These are phyloP conservation scores for Cantharis lateralis DNA, from an alignment of 2,888 invertebrate genomes.

Conservation along the genomic window DNA sequence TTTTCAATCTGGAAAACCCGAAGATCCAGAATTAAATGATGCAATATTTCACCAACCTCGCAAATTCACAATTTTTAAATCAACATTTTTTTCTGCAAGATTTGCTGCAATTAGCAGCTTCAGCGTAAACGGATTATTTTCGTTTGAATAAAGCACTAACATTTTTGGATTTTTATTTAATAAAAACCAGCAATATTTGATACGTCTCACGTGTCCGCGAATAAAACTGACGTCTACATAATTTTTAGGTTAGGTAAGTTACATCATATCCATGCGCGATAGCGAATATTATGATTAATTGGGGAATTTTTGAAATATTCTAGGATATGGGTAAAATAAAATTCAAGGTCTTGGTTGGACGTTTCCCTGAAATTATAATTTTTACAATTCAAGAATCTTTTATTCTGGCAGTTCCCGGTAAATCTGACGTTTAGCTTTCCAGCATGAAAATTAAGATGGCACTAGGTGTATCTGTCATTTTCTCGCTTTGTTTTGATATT, in stretches of 20 bases:
- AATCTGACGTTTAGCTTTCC: not conserved
- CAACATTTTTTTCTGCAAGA: slow-evolving; percentile 63
- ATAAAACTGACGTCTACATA: not conserved
- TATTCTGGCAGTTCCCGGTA: not conserved
- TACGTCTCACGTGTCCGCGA: not conserved
- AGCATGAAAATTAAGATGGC: not conserved
- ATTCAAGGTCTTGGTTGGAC: not conserved
- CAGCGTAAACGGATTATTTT: slow-evolving; percentile 76
- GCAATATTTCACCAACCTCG: slow-evolving; percentile 58
- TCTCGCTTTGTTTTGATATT: not conserved
- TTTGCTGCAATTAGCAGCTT: slow-evolving; percentile 75
- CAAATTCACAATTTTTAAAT: slow-evolving; percentile 63
- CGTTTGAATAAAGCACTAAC: slow-evolving; percentile 77
- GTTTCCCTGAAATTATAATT: not conserved
- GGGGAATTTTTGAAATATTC: not conserved
- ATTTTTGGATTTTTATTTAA: slow-evolving; percentile 47
- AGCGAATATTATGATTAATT: not conserved
- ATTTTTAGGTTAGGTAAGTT: not conserved
- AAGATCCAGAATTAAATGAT: not conserved
- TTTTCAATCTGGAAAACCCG: not conserved
- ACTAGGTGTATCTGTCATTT: not conserved
- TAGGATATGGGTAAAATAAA: not conserved
- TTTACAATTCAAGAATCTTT: too few species aligned
- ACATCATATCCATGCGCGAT: not conserved
- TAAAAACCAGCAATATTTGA: not conserved